Base-by-base conservation (phyloP, 1,140 invertebrate genomes). In the Drosophila pandora region DNA sequence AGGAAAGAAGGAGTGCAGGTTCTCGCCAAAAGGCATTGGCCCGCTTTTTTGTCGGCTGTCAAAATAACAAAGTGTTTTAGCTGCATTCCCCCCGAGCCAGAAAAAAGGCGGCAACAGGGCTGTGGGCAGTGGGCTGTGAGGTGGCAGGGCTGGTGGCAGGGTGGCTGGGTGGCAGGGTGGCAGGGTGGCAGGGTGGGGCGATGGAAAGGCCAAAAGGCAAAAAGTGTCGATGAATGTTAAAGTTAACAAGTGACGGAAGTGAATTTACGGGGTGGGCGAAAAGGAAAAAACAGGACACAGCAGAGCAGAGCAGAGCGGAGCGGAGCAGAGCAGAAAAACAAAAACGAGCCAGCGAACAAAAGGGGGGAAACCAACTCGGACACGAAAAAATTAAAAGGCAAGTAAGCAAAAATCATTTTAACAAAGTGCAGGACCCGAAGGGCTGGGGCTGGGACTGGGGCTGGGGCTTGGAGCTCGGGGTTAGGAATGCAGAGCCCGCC, bases 151-250 rank as follows among this genome's bases (percentile, higher is more conserved):
- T 3, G 12, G 7, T 32, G 30, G 30, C n/a, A n/a, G n/a, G n/a
- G n/a, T n/a, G n/a, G n/a, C n/a, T n/a, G 30, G 0, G 0, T 1
- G 17, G 17, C 17, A 2, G 30, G 30, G 7, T 32, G 30, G 6
- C 9, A 7, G 25, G 25, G 0, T 17, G 4, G 25, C 1, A 25
- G 25, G 25, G 5, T 3, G 13, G 13, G 57, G 30, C 21, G 25
- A 49, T 21, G 13, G 28, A 7, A 70, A 77, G 62, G 72, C 60
- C 71, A 81, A 77, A 77, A 67, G 72, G 67, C 72, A 81, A 81
- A 81, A 81, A 81, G 61, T 83, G 79, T 83, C 79, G 80, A 83
- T 83, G 79, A 78, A 83, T 82, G 79, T 82, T 83, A 82, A 82
- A 82, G 79, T 79, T 79, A 75, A 83, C 79, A 82, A 82, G 79